Conservation (phyloP, 2,797 vertebrate species). For the Hipposideros larvatus region DNA sequence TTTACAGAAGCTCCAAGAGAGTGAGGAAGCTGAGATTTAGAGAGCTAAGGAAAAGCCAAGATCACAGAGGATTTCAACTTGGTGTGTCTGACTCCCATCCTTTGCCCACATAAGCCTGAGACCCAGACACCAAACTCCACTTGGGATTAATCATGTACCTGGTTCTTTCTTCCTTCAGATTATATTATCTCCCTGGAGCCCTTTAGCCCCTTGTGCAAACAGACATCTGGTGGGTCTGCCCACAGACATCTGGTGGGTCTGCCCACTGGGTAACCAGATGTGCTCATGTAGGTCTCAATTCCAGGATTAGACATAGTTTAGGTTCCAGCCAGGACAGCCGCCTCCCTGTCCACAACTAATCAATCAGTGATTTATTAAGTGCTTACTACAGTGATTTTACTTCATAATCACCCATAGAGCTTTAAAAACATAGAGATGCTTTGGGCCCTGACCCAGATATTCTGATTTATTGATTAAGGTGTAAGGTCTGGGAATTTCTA, state of each 20-base stretch:
- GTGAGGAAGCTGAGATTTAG: not conserved
- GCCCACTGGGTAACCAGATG: not conserved
- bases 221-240: not conserved
- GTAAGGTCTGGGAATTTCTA: not conserved
- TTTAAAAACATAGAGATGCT: not conserved
- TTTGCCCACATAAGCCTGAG: not conserved
- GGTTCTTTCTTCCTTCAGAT: not conserved
- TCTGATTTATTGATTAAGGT: not conserved
- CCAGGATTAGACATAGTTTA: not conserved
- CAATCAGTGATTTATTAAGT: not conserved
- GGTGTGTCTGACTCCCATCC: not conserved
- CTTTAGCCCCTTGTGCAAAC: not conserved
- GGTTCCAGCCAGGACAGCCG: not conserved
- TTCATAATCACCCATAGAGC: not conserved
- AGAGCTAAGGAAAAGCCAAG: not conserved
- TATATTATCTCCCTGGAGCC: not conserved
- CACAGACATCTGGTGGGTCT: not conserved
- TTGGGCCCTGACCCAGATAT: not conserved
- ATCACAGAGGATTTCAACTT: not conserved
- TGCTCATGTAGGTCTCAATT: not conserved
- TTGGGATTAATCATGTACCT: not conserved
- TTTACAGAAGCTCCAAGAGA: not conserved
- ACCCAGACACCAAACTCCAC: not conserved
- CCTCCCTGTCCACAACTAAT: not conserved
- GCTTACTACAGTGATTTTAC: not conserved